phyloP scores from a whole-genome alignment of 2,888 invertebrate species.

The Chrysomela aeneicollis region DNA sequence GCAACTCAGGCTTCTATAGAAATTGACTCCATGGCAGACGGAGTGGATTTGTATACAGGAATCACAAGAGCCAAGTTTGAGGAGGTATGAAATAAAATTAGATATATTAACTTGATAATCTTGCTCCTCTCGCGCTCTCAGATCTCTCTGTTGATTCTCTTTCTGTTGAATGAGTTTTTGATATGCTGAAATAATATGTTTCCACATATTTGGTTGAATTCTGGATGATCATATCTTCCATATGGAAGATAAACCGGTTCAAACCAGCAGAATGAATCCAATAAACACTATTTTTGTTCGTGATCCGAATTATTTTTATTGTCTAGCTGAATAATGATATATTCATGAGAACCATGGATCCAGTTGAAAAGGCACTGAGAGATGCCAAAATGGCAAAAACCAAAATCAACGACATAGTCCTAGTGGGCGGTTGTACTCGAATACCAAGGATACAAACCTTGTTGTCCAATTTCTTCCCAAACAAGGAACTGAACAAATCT shows the following conservation, averaged over 20 bases:
- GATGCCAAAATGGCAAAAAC: conserved; percentile 70
- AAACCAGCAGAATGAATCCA: too few relatives aligned
- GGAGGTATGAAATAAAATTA: too few relatives aligned
- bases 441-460: conserved; percentile 73
- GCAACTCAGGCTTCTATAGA: conserved; percentile 67
- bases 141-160: too few relatives aligned
- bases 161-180: too few relatives aligned
- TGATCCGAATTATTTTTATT: neutral
- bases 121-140: too few relatives aligned
- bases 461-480: conserved; percentile 62
- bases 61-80: conserved; percentile 72
- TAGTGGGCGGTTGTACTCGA: conserved; percentile 74
- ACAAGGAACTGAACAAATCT: conserved; percentile 70
- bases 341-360: conserved; percentile 69
- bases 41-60: conserved; percentile 68
- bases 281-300: too few relatives aligned
- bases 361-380: conserved; percentile 70
- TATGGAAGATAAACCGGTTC: too few relatives aligned
- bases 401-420: conserved; percentile 66
- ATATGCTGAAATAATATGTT: too few relatives aligned
- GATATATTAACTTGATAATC: too few relatives aligned
- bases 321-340: conserved; percentile 67
- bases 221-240: too few relatives aligned
- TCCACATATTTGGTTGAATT: too few relatives aligned
- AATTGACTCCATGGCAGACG: conserved; percentile 68